Conservation (phyloP, 2,797 vertebrate genomes). For the Kryptolebias ocellatus region DNA sequence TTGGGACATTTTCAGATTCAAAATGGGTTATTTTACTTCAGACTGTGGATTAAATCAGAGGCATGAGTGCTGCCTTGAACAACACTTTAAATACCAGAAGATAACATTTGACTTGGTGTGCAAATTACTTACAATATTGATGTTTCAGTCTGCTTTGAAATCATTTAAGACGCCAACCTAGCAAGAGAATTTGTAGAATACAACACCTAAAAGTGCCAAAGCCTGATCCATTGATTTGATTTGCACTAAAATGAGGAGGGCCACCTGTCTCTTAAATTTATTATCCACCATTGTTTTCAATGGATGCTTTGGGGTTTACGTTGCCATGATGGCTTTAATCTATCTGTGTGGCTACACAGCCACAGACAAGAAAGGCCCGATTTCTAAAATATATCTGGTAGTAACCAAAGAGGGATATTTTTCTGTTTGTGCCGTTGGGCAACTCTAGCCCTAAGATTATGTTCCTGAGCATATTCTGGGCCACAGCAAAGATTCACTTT, state of each 20-base stretch:
- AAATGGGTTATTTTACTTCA: conserved; percentile 15
- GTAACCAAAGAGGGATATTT: conserved; percentile 51
- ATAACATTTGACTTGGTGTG: conserved; percentile 33
- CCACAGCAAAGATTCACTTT: conserved; percentile 53
- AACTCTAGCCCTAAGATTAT: conserved; percentile 36
- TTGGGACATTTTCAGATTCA: conserved; percentile 27
- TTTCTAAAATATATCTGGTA: conserved; percentile 46
- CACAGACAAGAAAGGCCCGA: conserved; percentile 7
- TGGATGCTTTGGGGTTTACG: conserved; percentile 24
- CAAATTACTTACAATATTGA: conserved; percentile 39
- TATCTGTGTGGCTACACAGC: conserved; percentile 20
- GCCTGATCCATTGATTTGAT: conserved; percentile 66
- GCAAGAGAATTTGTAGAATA: conserved; percentile 70
- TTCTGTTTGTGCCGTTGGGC: conserved; percentile 43
- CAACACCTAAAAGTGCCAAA: conserved; percentile 53
- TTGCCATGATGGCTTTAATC: conserved; percentile 44
- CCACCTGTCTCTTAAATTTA: conserved; percentile 48
- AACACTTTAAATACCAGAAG: no score
- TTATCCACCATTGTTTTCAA: conserved; percentile 56
- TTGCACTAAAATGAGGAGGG: conserved; percentile 49
- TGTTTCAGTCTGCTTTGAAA: conserved; percentile 50
- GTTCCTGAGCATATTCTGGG: conserved; percentile 49
- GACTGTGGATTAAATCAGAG: conserved; percentile 65
- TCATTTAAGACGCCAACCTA: conserved; percentile 61
- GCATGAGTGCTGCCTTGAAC: conserved; percentile 44